phyloP scores from a whole-genome alignment of 2,797 vertebrate genomes.

The Fundulus diaphanus region DNA sequence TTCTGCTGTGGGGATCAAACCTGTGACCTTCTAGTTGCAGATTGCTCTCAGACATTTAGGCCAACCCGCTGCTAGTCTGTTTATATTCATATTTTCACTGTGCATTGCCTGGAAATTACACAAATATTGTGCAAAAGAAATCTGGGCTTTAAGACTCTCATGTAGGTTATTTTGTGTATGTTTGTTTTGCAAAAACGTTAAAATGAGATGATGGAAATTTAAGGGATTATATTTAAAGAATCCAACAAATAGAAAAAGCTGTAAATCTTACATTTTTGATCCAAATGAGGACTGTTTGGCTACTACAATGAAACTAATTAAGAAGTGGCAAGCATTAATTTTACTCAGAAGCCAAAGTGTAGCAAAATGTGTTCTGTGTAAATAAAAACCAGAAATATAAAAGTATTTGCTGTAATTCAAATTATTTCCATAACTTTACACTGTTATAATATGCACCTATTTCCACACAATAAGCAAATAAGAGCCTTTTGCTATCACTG shows the following conservation, averaged over 20 bases:
- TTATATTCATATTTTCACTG: conserved; percentile 50
- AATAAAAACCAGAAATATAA: neutral
- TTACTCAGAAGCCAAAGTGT: neutral
- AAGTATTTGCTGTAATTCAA: conserved; percentile 15
- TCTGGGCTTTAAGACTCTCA: conserved; percentile 11
- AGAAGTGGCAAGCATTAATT: conserved; percentile 23
- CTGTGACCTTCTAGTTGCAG: conserved; percentile 41
- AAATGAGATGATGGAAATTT: neutral
- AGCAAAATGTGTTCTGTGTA: conserved; percentile 8
- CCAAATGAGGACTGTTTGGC: neutral
- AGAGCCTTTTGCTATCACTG: conserved; percentile 7
- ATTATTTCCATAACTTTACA: conserved; percentile 1
- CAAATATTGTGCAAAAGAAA: conserved; percentile 18
- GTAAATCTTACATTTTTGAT: conserved; percentile 6
- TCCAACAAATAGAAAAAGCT: conserved; percentile 4
- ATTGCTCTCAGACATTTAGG: conserved; percentile 52
- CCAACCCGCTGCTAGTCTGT: conserved; percentile 64
- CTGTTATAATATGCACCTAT: neutral
- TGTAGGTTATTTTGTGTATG: conserved; percentile 9
- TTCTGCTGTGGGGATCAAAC: conserved; percentile 59
- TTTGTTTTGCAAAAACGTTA: conserved; percentile 6
- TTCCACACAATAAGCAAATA: neutral
- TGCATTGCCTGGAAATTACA: conserved; percentile 31
- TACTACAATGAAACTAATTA: conserved; percentile 30
- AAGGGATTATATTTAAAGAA: neutral